Evolutionary conservation across 37 sponge, comb jelly and placozoan genomes (phyloP), one percentile per base, ranked within the genome.

Genomic region (Dysidea cf. avara): DNA sequence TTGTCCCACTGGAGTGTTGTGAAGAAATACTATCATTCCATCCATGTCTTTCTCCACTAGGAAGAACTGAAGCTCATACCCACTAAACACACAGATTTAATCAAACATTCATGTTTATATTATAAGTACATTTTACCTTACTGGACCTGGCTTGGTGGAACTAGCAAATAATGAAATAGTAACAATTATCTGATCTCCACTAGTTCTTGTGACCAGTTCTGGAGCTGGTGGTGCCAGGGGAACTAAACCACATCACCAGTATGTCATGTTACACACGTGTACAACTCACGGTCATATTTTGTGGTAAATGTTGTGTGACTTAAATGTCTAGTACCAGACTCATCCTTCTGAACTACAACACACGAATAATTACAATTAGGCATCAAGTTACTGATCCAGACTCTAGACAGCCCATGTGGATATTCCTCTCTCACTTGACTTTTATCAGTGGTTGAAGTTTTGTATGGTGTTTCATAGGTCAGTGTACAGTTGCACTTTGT

Each of bases 51-150:
- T 32, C 22, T 54, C 22, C 11, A 71, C 71, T 25, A 53, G 56
- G 53, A 54, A 12, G 22, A 71, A 71, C 39, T 71, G 71, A 1
- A 71, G 53, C 53, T 71, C 38, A 31, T 71, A 71, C 0, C 71
- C 71, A 54, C 46, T 43, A 9, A 12, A 9, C 20, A 53, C 7
- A 71, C 53, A 20, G 56, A 56, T 54, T 40, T 56, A 30, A 53
- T 21, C 31, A 54, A 54, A 6, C n/a, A 35, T 53, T 28, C 39
- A 54, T 54, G 71, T 5, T 54, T 32, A 40, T 31, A n/a, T 17
- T 5, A 71, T 34, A 22, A 56, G 7, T 18, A 13, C 13, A 50
- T 22, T 7, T 7, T 14, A 56, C 29, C 29, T 56, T 9, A 22
- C 7, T 22, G 29, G 58, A 11, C 12, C 4, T 12, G 7, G 25